Base-by-base conservation (phyloP, 1,140 invertebrate genomes). In the Neomicropteryx cornuta region DNA sequence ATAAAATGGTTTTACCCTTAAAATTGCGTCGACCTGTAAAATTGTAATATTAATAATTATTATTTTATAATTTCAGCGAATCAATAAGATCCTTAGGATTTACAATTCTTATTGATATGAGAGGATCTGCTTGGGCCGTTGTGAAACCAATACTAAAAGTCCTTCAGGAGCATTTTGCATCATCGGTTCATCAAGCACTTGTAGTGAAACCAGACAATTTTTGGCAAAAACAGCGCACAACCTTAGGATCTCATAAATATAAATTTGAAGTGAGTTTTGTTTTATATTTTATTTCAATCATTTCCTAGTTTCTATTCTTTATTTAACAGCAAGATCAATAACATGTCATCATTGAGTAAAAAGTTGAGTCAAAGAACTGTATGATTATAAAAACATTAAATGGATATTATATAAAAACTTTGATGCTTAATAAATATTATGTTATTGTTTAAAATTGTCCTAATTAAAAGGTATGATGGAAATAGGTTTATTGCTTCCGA, bases 181-280 rank as follows among this genome's bases (percentile, higher is more conserved):
- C 74, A 46, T 84, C 80, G 46, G 81, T 95, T 49, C 83, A 94
- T 59, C 79, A 83, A 58, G 91, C 89, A 42, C 88, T 91, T 52
- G 92, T 99, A 56, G 94, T 98, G 46, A 97, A 97, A 67, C 92
- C 94, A 47, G 95, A 98, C 55, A 97, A 95, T 60, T 97, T 98
- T 71, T 97, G 94, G 93, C 93, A 98, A 66, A 97, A 97, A 68
- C 93, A 97, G 68, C 81, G 93, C 53, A 96, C 93, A 48, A 93
- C 88, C 36, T 75, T 97, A 53, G 91, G 87, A 50, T 92, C 87
- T 69, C 87, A 94, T 59, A 98, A 98, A 73, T 97, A 97, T 71
- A 96, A 94, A 69, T 97, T 97, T 76, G 94, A 97, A 76, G 90
- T 93, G 70, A 76, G 62, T 48, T 18, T 42, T 47, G 11, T 39